phyloP scores from a whole-genome alignment of 2,113 vertebrate species.

The human (Homo sapiens) region DNA sequence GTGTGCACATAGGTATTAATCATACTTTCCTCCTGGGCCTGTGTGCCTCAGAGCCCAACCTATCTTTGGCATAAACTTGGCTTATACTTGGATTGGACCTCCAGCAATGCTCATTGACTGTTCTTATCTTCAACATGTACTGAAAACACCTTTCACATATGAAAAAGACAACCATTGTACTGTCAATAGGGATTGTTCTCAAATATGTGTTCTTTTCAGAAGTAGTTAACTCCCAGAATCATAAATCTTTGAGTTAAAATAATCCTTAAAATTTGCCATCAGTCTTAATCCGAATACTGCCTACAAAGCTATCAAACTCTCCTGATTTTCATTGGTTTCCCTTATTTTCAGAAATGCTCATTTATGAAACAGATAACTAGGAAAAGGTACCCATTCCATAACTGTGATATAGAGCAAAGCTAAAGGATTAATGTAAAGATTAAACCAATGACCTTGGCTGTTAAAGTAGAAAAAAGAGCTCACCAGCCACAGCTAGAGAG shows the following conservation, averaged over 20 bases:
- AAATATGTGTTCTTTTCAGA: background rate
- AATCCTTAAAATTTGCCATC: background rate
- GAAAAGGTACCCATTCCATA: background rate
- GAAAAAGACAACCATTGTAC: background rate
- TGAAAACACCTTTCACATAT: background rate
- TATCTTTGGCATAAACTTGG: background rate
- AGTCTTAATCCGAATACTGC: background rate
- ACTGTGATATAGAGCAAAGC: background rate
- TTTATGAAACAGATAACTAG: constrained; percentile 2
- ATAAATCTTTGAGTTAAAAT: background rate
- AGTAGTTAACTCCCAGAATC: background rate
- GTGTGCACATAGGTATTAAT: background rate
- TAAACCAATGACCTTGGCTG: background rate
- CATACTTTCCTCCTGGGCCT: background rate
- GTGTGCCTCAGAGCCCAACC: background rate
- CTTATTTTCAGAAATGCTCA: constrained; percentile 5
- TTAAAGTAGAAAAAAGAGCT: background rate
- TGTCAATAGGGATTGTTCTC: background rate
- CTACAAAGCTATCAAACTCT: background rate
- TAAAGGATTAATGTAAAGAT: background rate
- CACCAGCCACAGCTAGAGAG: background rate
- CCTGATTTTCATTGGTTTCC: background rate
- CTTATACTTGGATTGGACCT: background rate
- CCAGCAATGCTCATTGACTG: background rate
- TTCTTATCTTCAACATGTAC: background rate